Evolutionary conservation across 1,140 invertebrate species (phyloP).

Genomic region (Pachyrhynchus sulphureomaculatus): DNA sequence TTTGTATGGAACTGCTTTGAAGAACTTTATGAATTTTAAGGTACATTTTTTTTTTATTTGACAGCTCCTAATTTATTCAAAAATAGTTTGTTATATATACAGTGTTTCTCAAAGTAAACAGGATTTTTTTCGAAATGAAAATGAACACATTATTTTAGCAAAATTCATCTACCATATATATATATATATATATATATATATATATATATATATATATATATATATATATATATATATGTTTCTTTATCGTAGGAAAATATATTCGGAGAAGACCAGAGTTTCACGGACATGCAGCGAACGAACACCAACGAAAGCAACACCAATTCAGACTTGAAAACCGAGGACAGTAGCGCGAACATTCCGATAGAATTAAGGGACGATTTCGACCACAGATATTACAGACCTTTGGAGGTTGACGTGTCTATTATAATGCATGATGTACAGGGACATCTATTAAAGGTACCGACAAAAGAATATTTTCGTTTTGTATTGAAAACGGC

Average conservation of each 20-base stretch:
- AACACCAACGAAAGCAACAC: constrained; percentile 41
- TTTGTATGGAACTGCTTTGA: constrained; percentile 86
- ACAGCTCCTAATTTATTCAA: constrained; percentile 10
- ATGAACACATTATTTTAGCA: no score
- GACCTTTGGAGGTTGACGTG: constrained; percentile 88
- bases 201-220: no score
- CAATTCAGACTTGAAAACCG: constrained; percentile 38
- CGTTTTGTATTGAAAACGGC: background rate
- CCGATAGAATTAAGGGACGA: constrained; percentile 50
- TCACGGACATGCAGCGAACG: constrained; percentile 85
- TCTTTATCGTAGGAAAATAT: constrained; percentile 87
- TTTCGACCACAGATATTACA: constrained; percentile 84
- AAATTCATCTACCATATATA: no score
- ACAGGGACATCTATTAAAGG: constrained; percentile 87
- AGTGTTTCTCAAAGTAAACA: no score
- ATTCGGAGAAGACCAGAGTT: constrained; percentile 91
- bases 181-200: no score
- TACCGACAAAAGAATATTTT: constrained; percentile 34
- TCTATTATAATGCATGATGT: constrained; percentile 95
- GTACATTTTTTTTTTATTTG: constrained; percentile 46
- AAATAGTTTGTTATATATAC: no score
- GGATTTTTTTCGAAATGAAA: no score
- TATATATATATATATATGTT: no score
- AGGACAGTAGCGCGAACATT: constrained; percentile 40
- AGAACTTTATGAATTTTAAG: constrained; percentile 86